Evolutionary conservation across 1,140 invertebrate species (phyloP).

Genomic region (Hyles vespertilio): DNA sequence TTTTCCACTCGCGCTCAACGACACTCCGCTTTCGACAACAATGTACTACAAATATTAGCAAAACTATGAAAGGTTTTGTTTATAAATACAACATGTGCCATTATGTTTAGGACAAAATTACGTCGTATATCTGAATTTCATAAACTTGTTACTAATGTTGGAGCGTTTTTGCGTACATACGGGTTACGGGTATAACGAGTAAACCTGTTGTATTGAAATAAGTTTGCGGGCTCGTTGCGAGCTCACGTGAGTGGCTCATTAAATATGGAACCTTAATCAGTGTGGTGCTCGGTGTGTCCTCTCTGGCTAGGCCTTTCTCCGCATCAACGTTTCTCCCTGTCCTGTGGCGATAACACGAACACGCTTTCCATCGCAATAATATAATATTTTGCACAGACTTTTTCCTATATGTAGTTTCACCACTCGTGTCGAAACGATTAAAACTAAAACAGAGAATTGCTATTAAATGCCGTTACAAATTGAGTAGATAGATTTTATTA

Average conservation of each 20-base stretch:
- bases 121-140: background rate
- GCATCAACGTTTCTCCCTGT: conserved; percentile 16
- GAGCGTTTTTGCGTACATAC: conserved; percentile 8
- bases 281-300: conserved; percentile 47
- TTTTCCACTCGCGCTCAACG: conserved; percentile 45
- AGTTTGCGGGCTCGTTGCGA: conserved; percentile 46
- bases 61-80: background rate
- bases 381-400: too few relatives aligned
- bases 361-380: too few relatives aligned
- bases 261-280: conserved; percentile 72
- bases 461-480: conserved; percentile 14
- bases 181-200: conserved; percentile 41
- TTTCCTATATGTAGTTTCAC: too few relatives aligned
- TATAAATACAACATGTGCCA: background rate
- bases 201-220: conserved; percentile 60
- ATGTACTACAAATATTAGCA: background rate
- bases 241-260: conserved; percentile 62
- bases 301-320: conserved; percentile 34
- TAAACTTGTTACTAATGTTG: too few relatives aligned
- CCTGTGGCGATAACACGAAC: conserved; percentile 7
- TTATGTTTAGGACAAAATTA: background rate
- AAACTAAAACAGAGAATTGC: background rate
- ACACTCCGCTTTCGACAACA: background rate
- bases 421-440: too few relatives aligned
- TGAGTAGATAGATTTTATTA: conserved; percentile 15